These are phyloP conservation scores for Tauraco hartlaubi DNA, from an alignment of 2,797 vertebrate genomes.

Conservation along the genomic window DNA sequence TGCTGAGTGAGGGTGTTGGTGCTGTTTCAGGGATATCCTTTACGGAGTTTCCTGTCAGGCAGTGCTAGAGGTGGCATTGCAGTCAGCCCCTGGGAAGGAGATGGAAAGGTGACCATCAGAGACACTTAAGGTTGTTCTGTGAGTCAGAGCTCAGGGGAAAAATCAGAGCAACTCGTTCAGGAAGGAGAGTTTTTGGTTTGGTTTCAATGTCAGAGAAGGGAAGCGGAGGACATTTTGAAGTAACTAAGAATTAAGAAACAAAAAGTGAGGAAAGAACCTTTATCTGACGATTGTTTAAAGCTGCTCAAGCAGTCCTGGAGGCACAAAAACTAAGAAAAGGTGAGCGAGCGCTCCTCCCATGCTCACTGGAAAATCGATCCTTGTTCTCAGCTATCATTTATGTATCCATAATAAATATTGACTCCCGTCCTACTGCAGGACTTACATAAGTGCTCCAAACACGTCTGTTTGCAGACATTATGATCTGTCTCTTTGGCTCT, in stretches of 20 bases:
- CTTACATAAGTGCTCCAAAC: background rate
- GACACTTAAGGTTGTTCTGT: background rate
- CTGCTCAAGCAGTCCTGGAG: background rate
- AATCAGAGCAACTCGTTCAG: background rate
- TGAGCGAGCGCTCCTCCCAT: background rate
- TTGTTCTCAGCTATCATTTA: conserved; percentile 22
- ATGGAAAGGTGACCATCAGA: background rate
- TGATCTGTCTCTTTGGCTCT: conserved; percentile 33
- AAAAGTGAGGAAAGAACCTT: background rate
- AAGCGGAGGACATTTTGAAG: background rate
- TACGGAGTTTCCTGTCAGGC: background rate
- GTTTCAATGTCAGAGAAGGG: background rate
- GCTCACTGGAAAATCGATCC: conserved; percentile 4
- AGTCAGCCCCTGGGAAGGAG: background rate
- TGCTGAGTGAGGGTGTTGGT: rapidly evolving
- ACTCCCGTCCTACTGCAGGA: background rate
- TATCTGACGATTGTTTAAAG: background rate
- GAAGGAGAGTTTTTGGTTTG: background rate
- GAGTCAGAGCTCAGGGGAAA: background rate
- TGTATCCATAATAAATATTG: conserved; percentile 39
- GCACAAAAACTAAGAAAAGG: background rate
- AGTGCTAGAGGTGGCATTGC: rapidly evolving
- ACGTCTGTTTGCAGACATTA: conserved; percentile 20
- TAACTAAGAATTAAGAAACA: background rate
- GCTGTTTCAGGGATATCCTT: background rate